Conservation (phyloP, 1,140 invertebrate genomes). For the Drosophila sturtevanti region DNA sequence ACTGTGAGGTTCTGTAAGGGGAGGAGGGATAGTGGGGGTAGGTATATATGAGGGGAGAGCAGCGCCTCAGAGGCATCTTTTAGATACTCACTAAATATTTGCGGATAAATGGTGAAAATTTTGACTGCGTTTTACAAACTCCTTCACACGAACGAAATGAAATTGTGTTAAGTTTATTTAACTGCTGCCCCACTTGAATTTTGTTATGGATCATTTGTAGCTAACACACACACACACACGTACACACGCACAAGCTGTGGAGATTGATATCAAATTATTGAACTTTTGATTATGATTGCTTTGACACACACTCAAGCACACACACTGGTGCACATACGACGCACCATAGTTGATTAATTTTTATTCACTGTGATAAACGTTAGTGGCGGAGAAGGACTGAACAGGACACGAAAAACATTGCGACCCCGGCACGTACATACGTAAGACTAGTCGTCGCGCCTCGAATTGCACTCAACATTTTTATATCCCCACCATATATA, state of each 20-base stretch:
- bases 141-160: conserved; percentile 39
- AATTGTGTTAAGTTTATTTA: conserved; percentile 21
- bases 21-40: conserved; percentile 10
- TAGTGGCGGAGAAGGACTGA: conserved; percentile 34
- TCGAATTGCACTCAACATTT: conserved; percentile 81
- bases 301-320: conserved; percentile 14
- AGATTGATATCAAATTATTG: not conserved
- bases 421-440: conserved; percentile 82
- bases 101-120: conserved; percentile 82
- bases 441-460: conserved; percentile 81
- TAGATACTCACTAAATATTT: conserved; percentile 82
- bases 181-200: conserved; percentile 7
- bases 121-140: conserved; percentile 74
- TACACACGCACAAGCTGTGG: not conserved
- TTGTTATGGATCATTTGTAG: conserved; percentile 23
- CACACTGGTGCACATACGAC: conserved; percentile 7
- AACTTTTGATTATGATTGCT: conserved; percentile 15
- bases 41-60: conserved; percentile 12
- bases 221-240: too few relatives aligned
- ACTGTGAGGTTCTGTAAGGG: conserved; percentile 42
- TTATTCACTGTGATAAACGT: conserved; percentile 27
- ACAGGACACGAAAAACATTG: conserved; percentile 74
- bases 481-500: conserved; percentile 64
- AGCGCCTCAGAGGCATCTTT: conserved; percentile 54
- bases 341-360: conserved; percentile 54